phyloP scores from a whole-genome alignment of 2,888 invertebrate genomes.

The Tachystola acroxantha region DNA sequence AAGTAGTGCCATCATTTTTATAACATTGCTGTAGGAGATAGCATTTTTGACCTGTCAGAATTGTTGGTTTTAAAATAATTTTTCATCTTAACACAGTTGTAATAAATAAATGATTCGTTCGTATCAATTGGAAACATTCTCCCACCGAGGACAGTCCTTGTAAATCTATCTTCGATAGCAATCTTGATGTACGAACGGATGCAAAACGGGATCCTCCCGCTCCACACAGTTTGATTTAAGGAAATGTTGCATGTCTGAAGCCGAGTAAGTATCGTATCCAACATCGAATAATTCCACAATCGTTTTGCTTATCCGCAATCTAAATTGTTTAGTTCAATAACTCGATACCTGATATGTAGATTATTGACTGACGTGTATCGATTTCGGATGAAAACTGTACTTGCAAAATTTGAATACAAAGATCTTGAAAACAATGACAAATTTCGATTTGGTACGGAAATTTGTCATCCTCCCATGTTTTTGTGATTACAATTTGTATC shows the following conservation, averaged over 20 bases:
- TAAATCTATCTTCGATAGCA: conserved; percentile 74
- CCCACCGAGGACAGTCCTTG: conserved; percentile 64
- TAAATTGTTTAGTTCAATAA: conserved; percentile 56
- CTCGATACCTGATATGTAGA: conserved; percentile 35
- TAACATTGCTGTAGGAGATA: no score
- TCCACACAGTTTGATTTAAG: conserved; percentile 64
- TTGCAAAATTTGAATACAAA: conserved; percentile 22
- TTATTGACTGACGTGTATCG: conserved; percentile 28
- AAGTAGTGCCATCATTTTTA: no score
- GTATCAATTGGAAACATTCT: conserved; percentile 49
- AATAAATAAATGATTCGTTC: conserved; percentile 60
- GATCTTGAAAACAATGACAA: conserved; percentile 5
- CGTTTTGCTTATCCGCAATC: conserved; percentile 54
- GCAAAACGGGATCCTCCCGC: conserved; percentile 66
- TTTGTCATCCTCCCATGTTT: no score
- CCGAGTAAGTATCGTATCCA: conserved; percentile 36
- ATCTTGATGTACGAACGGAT: conserved; percentile 78
- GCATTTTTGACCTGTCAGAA: no score
- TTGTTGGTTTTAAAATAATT: no score
- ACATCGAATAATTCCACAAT: conserved; percentile 37
- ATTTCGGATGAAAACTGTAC: conserved; percentile 19
- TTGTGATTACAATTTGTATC: no score
- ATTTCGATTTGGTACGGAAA: background rate
- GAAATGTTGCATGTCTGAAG: conserved; percentile 44
- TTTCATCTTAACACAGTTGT: conserved; percentile 35